Conservation (phyloP, 2,113 vertebrate species). For the Boleophthalmus pectinirostris region DNA sequence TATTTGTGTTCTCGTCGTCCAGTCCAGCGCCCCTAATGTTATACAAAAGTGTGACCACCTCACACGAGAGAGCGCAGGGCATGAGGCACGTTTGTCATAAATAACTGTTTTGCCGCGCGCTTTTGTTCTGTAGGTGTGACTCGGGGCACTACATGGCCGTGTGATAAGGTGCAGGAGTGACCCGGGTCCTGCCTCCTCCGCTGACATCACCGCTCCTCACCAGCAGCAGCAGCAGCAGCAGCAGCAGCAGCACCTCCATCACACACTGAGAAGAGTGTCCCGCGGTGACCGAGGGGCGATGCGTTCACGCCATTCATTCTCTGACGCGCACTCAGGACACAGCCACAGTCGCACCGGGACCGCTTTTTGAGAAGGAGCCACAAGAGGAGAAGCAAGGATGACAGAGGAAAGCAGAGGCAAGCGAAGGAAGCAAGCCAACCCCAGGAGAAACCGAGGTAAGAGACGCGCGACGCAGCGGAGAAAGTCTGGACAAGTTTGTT, state of each 20-base stretch:
- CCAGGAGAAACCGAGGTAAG: slow-evolving; percentile 80
- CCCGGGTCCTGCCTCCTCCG: slow-evolving; percentile 71
- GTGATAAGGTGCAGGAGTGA: slow-evolving; percentile 56
- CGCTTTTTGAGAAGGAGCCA: slow-evolving; percentile 12
- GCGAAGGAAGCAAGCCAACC: slow-evolving; percentile 83
- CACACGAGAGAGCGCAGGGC: not conserved
- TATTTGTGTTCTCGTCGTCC: not conserved
- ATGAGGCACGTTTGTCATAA: not conserved
- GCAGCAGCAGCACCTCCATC: slow-evolving; percentile 8
- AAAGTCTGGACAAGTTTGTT: slow-evolving; percentile 43
- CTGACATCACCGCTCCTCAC: slow-evolving; percentile 73
- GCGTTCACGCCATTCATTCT: slow-evolving; percentile 66
- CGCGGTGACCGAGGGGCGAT: slow-evolving; percentile 69
- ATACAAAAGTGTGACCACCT: not conserved
- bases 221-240: slow-evolving; percentile 30
- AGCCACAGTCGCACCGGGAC: slow-evolving; percentile 36
- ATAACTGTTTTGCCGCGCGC: slow-evolving; percentile 4
- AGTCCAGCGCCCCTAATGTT: not conserved
- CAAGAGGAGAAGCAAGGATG: slow-evolving; percentile 59
- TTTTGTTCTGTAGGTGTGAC: slow-evolving; percentile 12
- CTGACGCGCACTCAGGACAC: slow-evolving; percentile 35
- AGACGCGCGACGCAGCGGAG: slow-evolving; percentile 13
- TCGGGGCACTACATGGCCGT: not conserved
- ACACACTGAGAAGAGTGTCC: slow-evolving; percentile 51
- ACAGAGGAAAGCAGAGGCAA: slow-evolving; percentile 79